phyloP scores from a whole-genome alignment of 2,797 vertebrate genomes.

The Microctenopoma steveboyesi region DNA sequence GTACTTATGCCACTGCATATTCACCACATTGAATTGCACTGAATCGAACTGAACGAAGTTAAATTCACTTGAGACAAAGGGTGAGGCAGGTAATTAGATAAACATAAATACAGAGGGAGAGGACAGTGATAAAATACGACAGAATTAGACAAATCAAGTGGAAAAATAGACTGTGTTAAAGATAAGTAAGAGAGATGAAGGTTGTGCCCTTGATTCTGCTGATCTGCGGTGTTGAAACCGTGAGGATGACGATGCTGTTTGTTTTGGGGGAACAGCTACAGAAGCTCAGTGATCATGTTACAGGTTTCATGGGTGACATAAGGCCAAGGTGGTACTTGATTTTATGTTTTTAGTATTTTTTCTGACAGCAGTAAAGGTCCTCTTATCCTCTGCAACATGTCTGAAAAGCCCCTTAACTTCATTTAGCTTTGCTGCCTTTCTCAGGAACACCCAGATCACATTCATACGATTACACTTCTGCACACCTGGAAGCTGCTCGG shows the following conservation, averaged over 20 bases:
- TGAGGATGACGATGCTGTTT: conserved; percentile 49
- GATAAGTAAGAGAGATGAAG: conserved; percentile 29
- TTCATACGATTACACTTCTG: too few species aligned
- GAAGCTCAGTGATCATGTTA: conserved; percentile 7
- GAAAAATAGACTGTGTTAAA: conserved; percentile 39
- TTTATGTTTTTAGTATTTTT: conserved; percentile 12
- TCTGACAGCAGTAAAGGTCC: too few species aligned
- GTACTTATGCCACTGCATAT: conserved; percentile 15
- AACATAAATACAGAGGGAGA: conserved; percentile 31
- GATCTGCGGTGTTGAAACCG: conserved; percentile 40
- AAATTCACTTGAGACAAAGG: conserved; percentile 37
- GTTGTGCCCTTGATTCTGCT: conserved; percentile 48
- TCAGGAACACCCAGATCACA: too few species aligned
- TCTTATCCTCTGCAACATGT: background rate
- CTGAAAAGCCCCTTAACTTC: background rate
- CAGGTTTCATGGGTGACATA: background rate
- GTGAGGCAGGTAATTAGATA: conserved; percentile 46
- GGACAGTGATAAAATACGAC: conserved; percentile 38
- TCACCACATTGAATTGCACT: conserved; percentile 29
- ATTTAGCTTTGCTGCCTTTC: too few species aligned
- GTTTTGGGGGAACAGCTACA: conserved; percentile 4
- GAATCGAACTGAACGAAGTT: conserved; percentile 38
- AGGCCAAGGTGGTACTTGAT: conserved; percentile 1
- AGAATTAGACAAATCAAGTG: conserved; percentile 47
- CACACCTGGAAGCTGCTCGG: too few species aligned